phyloP scores from a whole-genome alignment of 2,797 vertebrate genomes.

The Choloepus didactylus region DNA sequence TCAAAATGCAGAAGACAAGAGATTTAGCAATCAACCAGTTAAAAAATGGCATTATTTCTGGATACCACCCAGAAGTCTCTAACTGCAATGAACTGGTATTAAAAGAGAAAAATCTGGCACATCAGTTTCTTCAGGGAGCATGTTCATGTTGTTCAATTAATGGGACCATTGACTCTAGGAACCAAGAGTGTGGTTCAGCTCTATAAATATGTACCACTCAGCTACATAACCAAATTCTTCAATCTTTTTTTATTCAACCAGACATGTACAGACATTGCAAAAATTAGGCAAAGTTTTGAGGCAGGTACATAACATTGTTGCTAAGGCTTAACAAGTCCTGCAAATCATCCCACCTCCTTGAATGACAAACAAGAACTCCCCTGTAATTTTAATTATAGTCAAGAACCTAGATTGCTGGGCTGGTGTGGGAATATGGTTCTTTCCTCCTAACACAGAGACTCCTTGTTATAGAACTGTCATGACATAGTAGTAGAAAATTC shows the following conservation, averaged over 20 bases:
- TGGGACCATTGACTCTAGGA: not conserved
- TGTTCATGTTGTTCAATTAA: not conserved
- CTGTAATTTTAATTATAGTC: constrained; percentile 58
- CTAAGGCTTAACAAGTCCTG: constrained; percentile 47
- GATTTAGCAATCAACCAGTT: not conserved
- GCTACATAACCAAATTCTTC: not conserved
- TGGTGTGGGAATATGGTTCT: not conserved
- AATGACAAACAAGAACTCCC: constrained; percentile 59
- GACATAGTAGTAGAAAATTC: constrained; percentile 32
- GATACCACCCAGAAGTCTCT: not conserved
- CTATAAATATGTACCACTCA: not conserved
- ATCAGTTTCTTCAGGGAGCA: constrained; percentile 2
- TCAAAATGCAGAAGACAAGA: not conserved
- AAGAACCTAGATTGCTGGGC: not conserved
- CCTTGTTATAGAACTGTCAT: not conserved
- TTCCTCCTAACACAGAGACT: not conserved
- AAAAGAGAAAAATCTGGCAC: not conserved
- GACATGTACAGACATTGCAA: not conserved
- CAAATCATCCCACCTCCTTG: constrained; percentile 25
- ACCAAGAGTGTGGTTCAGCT: not conserved
- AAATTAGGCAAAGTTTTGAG: not conserved
- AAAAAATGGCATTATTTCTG: not conserved
- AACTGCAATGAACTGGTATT: not conserved
- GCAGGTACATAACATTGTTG: not conserved
- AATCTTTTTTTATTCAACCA: not conserved